Percentiles rank a stretch among this genome's conserved stretches.
Conservation (phyloP, 2,113 vertebrate genomes). For the Eclectus roratus region DNA sequence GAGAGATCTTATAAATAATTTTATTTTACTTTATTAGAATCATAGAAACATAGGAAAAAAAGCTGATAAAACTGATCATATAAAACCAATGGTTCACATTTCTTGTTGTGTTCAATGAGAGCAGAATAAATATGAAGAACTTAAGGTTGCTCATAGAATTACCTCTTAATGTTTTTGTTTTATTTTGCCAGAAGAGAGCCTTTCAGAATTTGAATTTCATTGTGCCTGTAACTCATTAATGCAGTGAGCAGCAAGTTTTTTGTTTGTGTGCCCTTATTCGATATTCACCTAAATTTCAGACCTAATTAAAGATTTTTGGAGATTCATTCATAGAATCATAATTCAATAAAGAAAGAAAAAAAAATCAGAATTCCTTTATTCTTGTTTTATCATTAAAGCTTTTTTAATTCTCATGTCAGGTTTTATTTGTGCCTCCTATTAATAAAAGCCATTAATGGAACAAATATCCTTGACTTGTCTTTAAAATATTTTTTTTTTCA, state of each 20-base stretch:
- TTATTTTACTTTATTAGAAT: neutral
- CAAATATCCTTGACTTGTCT: neutral
- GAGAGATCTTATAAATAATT: neutral
- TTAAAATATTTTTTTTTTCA: neutral
- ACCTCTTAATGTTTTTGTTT: neutral
- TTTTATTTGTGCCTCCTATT: neutral
- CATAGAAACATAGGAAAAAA: neutral
- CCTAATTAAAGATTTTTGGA: neutral
- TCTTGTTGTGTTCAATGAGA: neutral
- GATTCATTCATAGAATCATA: neutral
- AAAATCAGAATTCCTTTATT: neutral
- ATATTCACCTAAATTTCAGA: neutral
- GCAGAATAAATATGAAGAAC: neutral
- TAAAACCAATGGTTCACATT: neutral
- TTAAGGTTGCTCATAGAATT: neutral
- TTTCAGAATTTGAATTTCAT: slow-evolving; percentile 4
- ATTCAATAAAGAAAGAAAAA: neutral
- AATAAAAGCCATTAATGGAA: neutral
- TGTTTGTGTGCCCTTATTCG: neutral
- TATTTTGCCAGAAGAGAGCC: neutral
- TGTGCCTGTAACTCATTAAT: neutral
- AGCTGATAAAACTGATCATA: neutral
- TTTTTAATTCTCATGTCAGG: neutral
- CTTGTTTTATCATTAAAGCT: neutral
- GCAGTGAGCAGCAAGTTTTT: neutral